Base-by-base conservation (phyloP, 64 coral and sea anemone species). In the Platygyra sinensis region DNA sequence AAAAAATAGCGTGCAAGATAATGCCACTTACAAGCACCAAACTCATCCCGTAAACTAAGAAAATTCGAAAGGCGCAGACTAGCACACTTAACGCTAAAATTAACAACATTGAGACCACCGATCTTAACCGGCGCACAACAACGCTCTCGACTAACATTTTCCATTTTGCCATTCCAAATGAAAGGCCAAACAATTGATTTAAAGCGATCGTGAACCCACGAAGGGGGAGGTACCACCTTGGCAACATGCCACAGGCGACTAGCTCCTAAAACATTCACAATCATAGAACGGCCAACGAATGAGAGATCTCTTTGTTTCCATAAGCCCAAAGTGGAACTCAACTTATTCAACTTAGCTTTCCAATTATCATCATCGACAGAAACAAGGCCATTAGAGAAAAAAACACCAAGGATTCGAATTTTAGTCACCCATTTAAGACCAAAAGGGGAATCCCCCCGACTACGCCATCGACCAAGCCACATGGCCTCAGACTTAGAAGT, bases 231-330 rank as follows among this genome's bases (percentile, higher is more conserved):
- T 0, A 78, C 0, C 0, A 78, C 19, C 10, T 78, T 54, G 11
- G 75, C 75, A 19, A 78, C 42, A 52, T 78, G 75, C 75, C 75
- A 78, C 2, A 78, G 50, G 18, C 22, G 4, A 2, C 75, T 78
- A 0, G 42, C 46, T 0, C 49, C 75, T 0, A 78, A 36, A 7
- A 52, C 19, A 52, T 78, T 78, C 2, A 78, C 0, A n/a, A 78
- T 78, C 22, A 78, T 22, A 5, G 15, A 39, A 6, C 75, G 22
- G 9, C 75, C 75, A 5, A 78, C 20, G 27, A 78, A 54, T 0
- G 33, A 78, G 3, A 78, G 75, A 78, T 78, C 75, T 78, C 75
- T 78, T 52, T 22, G 75, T 9, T 17, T 52, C 75, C 75, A 78
- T 3, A 78, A 19, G 8, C 20, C 11, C 5, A 78, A 20, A 11